These are phyloP conservation scores for Halichondria panicea DNA, from an alignment of 37 sponge, comb jelly and placozoan genomes.

Conservation along the genomic window DNA sequence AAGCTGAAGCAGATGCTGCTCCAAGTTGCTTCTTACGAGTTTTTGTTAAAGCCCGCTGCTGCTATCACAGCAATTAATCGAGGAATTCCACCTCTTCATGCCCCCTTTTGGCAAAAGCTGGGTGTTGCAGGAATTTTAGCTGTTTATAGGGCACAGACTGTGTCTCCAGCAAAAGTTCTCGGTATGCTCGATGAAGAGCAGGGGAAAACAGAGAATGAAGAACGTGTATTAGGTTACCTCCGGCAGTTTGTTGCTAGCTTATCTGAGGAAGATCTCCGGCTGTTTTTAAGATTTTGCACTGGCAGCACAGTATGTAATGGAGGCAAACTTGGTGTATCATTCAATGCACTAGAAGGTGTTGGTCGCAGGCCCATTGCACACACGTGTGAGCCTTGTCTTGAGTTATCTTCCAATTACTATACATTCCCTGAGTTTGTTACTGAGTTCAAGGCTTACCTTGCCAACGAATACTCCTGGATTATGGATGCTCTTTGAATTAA, in stretches of 20 bases:
- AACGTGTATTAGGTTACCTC: slow-evolving; percentile 21
- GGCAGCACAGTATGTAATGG: slow-evolving; percentile 2
- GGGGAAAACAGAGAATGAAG: neutral
- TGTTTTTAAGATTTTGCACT: slow-evolving; percentile 24
- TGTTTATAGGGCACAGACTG: slow-evolving; percentile 5
- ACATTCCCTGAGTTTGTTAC: slow-evolving; percentile 17
- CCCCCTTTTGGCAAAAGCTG: slow-evolving; percentile 2
- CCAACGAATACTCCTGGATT: neutral
- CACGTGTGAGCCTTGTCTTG: slow-evolving; percentile 8
- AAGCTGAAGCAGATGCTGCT: slow-evolving; percentile 1
- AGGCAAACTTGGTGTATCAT: neutral
- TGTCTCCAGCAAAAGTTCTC: slow-evolving; percentile 12
- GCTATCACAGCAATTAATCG: slow-evolving; percentile 2
- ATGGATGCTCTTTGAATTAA: slow-evolving; percentile 20
- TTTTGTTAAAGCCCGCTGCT: slow-evolving; percentile 29
- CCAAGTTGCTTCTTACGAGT: slow-evolving; percentile 6
- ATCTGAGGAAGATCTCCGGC: slow-evolving; percentile 11
- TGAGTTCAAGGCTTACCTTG: slow-evolving; percentile 8
- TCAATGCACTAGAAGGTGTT: slow-evolving; percentile 11
- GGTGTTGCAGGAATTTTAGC: neutral
- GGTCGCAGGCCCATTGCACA: slow-evolving; percentile 11
- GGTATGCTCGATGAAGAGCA: slow-evolving; percentile 7
- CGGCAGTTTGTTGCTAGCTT: slow-evolving; percentile 23
- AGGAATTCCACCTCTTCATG: slow-evolving; percentile 17
- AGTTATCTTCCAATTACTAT: slow-evolving; percentile 13